phyloP scores from a whole-genome alignment of 1,140 invertebrate species.

The Thaumetopoea pityocampa region DNA sequence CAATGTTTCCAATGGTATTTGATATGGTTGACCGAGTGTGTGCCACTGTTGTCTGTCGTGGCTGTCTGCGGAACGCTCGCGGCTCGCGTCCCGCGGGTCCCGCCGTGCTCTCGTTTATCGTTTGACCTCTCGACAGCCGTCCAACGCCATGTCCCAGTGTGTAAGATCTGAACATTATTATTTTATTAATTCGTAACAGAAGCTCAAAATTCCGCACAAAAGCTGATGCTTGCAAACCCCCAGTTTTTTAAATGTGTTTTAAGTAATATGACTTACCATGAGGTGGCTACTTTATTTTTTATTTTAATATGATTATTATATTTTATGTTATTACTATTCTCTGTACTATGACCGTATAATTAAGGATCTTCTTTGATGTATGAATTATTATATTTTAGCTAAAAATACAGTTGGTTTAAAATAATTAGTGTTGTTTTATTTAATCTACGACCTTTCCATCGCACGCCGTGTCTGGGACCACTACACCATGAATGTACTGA shows the following conservation, averaged over 20 bases:
- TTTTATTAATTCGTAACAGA: slow-evolving; percentile 14
- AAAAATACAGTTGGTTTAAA: slow-evolving; percentile 76
- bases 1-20: no score
- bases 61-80: no score
- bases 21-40: no score
- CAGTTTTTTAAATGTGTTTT: slow-evolving; percentile 34
- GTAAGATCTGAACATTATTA: slow-evolving; percentile 45
- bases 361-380: slow-evolving; percentile 72
- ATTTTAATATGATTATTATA: slow-evolving; percentile 32
- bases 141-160: slow-evolving; percentile 43
- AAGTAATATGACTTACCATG: no score
- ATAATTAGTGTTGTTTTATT: slow-evolving; percentile 51
- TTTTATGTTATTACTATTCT: slow-evolving; percentile 34
- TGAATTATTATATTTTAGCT: slow-evolving; percentile 76
- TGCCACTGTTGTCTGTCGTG: slow-evolving; percentile 13
- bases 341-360: slow-evolving; percentile 66
- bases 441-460: no score
- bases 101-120: slow-evolving; percentile 10
- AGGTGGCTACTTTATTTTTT: slow-evolving; percentile 45
- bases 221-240: slow-evolving; percentile 29
- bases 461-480: no score
- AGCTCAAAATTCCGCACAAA: slow-evolving; percentile 42
- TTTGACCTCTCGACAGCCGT: slow-evolving; percentile 46
- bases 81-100: no score
- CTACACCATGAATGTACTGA: no score